A percentile compares a stretch with the other conserved stretches of the same genome.
phyloP scores from a whole-genome alignment of 2,113 vertebrate species.

The Xenus cinereus region DNA sequence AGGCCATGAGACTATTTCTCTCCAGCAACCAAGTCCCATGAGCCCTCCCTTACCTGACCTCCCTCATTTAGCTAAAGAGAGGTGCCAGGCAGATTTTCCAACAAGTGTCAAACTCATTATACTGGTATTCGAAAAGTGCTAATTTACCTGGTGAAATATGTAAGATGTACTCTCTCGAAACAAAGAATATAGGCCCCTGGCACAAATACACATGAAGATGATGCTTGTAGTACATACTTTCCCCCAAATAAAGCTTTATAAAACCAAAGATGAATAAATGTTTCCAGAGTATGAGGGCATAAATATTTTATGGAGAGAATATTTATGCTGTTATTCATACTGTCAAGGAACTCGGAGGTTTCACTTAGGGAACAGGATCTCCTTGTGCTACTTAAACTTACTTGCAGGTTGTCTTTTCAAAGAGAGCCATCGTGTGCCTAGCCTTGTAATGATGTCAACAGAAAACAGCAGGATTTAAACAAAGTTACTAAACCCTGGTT shows the following conservation, averaged over 20 bases:
- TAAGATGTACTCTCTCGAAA: background rate
- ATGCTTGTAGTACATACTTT: background rate
- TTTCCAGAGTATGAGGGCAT: background rate
- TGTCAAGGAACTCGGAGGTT: background rate
- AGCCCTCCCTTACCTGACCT: background rate
- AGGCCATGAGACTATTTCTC: background rate
- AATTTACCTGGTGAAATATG: background rate
- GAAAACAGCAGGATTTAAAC: background rate
- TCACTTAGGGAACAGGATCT: background rate
- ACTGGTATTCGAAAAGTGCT: background rate
- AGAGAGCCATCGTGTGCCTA: background rate
- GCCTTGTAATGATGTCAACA: background rate
- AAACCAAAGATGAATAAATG: background rate
- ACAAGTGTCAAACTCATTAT: background rate
- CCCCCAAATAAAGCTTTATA: background rate
- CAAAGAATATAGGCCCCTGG: background rate
- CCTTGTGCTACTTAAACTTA: background rate
- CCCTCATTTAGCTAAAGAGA: background rate
- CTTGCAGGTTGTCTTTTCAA: background rate
- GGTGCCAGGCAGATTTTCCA: background rate
- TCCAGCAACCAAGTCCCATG: fast-evolving
- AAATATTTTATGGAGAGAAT: background rate
- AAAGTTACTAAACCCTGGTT: background rate
- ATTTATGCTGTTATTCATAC: background rate
- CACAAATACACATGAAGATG: background rate